Evolutionary conservation across 2,797 vertebrate genomes (phyloP).

Genomic region (Falco columbarius): DNA sequence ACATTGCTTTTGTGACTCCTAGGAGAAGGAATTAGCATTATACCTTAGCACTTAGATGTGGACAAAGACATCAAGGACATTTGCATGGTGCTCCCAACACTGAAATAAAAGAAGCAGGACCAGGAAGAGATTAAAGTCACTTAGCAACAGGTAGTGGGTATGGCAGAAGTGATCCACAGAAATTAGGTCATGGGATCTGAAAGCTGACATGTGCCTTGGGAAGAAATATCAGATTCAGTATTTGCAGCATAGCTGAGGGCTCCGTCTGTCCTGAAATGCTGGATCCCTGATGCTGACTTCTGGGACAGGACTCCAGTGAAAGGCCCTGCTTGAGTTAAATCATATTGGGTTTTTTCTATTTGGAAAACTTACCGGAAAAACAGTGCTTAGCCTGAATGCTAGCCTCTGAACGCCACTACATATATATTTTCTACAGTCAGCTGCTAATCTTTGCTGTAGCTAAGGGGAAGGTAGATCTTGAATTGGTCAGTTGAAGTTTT

Average conservation of each 20-base stretch:
- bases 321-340: neutral
- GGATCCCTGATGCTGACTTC: neutral
- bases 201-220: neutral
- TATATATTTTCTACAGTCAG: neutral
- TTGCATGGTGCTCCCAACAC: neutral
- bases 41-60: too few species aligned
- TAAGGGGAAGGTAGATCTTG: neutral
- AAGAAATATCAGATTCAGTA: neutral
- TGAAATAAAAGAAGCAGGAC: neutral
- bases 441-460: neutral
- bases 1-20: neutral
- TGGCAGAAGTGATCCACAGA: neutral
- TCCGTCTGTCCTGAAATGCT: neutral
- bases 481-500: neutral
- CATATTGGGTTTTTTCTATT: neutral
- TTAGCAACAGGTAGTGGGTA: neutral
- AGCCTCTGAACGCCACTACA: neutral
- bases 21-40: neutral
- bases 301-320: neutral
- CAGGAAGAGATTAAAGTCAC: neutral
- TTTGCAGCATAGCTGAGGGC: neutral
- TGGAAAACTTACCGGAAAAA: neutral
- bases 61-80: neutral
- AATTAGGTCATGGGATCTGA: neutral
- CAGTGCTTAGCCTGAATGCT: neutral